Evolutionary conservation across 2,797 vertebrate genomes (phyloP), one percentile per base, ranked within the genome.

Genomic region (Alectoris magna): DNA sequence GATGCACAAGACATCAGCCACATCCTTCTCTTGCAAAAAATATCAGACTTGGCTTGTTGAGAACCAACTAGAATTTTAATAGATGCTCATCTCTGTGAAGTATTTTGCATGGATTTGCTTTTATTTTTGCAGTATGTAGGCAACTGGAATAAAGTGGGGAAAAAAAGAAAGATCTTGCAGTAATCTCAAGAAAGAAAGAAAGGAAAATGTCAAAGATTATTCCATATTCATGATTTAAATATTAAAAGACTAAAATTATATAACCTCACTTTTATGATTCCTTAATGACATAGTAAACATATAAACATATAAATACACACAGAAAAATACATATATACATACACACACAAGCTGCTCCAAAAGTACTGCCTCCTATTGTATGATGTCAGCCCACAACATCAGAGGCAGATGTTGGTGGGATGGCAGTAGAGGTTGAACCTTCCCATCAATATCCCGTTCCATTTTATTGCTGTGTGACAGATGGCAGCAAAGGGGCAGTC

Each of bases 81-180:
- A 16, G 29, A 39, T 85, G 66, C 26, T 90, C 84, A 94, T 81
- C 80, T 88, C 6, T 62, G 38, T 22, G 27, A 71, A 39, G 34
- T 44, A 55, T 94, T 94, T 94, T 86, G 85, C 92, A 91, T 90
- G 71, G 27, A 88, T 78, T 87, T 82, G 55, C 74, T 78, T 87
- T 91, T 76, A 73, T 80, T 94, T 91, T 84, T 85, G 69, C 87
- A 78, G 77, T 86, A 71, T 75, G 77, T 34, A 72, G 55, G 46
- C 73, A 94, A 80, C 73, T 92, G 73, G 80, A 94, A 78, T 72
- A 84, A 91, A 88, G 53, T 62, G 11, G 11, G 11, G 22, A 80
- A 92, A 43, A 93, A 93, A 89, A 87, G 74, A 1, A 87, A 48
- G 31, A 22, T 56, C 17, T n/a, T 87, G 14, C 43, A 91, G 85